phyloP scores from a whole-genome alignment of 2,113 vertebrate genomes.

The Electrona antarctica region DNA sequence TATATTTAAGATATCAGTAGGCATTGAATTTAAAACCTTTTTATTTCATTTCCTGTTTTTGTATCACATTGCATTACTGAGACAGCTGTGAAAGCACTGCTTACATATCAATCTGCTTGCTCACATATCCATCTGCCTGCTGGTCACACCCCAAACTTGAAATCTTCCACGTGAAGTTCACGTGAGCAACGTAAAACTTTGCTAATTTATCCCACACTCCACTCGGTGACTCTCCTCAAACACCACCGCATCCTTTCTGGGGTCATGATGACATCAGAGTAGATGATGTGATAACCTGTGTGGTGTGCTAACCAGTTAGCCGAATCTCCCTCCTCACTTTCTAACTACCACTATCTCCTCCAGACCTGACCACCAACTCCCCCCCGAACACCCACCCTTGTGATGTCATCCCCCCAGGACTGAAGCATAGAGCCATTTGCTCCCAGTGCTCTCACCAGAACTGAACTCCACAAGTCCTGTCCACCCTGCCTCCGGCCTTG shows the following conservation, averaged over 20 bases:
- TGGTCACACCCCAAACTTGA: conserved; percentile 19
- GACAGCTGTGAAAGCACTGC: background rate
- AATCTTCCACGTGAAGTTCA: conserved; percentile 31
- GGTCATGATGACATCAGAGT: conserved; percentile 52
- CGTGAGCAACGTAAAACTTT: conserved; percentile 21
- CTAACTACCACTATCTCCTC: conserved; percentile 11
- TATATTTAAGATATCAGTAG: too few species aligned
- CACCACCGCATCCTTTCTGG: conserved; percentile 29
- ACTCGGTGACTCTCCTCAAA: conserved; percentile 19
- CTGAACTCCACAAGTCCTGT: conserved; percentile 59
- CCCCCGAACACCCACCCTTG: conserved; percentile 36
- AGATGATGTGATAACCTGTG: conserved; percentile 34
- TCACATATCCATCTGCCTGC: background rate
- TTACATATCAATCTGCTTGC: conserved; percentile 4
- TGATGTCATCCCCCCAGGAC: conserved; percentile 56
- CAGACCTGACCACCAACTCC: background rate
- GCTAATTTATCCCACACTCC: conserved; percentile 55
- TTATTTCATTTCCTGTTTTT: too few species aligned
- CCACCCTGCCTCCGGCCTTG: conserved; percentile 43
- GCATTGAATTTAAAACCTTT: too few species aligned
- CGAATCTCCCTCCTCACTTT: conserved; percentile 16
- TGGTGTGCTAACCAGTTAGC: background rate
- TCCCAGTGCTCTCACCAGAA: conserved; percentile 49
- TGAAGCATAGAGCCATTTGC: conserved; percentile 56
- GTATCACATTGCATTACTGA: too few species aligned